These are phyloP conservation scores for Rhyzopertha dominica DNA, from an alignment of 1,140 invertebrate species.

Conservation along the genomic window DNA sequence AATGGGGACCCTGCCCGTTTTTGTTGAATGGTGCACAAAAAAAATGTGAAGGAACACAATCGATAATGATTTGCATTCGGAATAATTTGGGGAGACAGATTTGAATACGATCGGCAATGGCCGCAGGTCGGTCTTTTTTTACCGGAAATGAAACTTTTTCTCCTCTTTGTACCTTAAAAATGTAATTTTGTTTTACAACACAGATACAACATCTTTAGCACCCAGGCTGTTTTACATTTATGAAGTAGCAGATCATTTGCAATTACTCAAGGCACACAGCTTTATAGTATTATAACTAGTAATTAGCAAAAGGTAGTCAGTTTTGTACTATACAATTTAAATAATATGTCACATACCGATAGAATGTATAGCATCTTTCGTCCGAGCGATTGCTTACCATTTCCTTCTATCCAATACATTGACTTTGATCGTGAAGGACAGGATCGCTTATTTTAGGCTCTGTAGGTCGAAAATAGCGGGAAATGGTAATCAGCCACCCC, in stretches of 20 bases:
- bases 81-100: no score
- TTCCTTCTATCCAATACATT: no score
- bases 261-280: conserved; percentile 48
- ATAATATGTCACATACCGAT: conserved; percentile 29
- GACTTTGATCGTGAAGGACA: no score
- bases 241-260: conserved; percentile 46
- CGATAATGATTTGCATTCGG: conserved; percentile 29
- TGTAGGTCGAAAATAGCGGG: no score
- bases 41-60: conserved; percentile 39
- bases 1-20: conserved; percentile 24
- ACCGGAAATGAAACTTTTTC: no score
- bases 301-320: conserved; percentile 47
- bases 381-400: no score
- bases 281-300: conserved; percentile 45
- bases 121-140: no score
- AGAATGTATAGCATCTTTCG: conserved; percentile 10
- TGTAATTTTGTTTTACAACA: no score
- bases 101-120: no score
- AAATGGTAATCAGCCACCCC: no score
- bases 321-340: conserved; percentile 45
- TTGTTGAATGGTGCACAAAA: conserved; percentile 14
- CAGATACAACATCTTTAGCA: conserved; percentile 41
- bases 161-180: conserved; percentile 33
- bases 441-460: no score
- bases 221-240: conserved; percentile 40